Base-by-base conservation (phyloP, 2,797 vertebrate genomes). In the Tragelaphus eurycerus region DNA sequence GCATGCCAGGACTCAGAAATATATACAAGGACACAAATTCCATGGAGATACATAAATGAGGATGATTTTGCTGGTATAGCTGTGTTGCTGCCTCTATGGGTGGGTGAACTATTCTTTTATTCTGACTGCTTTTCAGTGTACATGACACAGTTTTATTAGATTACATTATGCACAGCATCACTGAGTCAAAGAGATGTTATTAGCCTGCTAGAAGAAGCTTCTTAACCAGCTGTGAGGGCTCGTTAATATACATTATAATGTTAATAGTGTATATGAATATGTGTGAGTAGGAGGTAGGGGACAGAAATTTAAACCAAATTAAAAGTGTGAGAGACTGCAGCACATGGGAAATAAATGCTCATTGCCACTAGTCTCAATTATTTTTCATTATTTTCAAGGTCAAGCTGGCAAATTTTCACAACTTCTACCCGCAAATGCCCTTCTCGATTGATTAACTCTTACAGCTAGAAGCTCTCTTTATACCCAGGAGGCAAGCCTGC, bases 331-430 rank as follows among this genome's bases (percentile, higher is more conserved):
- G 97, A 98, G 97, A 97, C 95, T 97, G 96, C 84, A 94, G 91
- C 96, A 97, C 23, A 79, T 64, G 89, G 97, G 83, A 96, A 95
- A 97, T 97, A 98, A 98, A 98, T 96, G 96, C 27, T 93, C 96
- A 95, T 97, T 98, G 98, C 97, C 86, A 98, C 96, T 86, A 98
- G 90, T 96, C 91, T 98, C 96, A 97, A 96, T 97, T 98, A 96
- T 98, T 98, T 97, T 97, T 97, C 90, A 92, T 95, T 96, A 98
- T 98, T 94, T 95, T 93, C 95, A 97, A 98, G 98, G 98, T 98
- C 98, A 98, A 94, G 89, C 7, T 50, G 52, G 97, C 93, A 98
- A 93, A 93, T 97, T 96, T 92, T 98, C 27, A 89, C 43, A 81
- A 83, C 94, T 98, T 48, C 74, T 84, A 97, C 54, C 71, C 6